Conservation (phyloP, 2,113 vertebrate genomes). For the Fregetta grallaria region DNA sequence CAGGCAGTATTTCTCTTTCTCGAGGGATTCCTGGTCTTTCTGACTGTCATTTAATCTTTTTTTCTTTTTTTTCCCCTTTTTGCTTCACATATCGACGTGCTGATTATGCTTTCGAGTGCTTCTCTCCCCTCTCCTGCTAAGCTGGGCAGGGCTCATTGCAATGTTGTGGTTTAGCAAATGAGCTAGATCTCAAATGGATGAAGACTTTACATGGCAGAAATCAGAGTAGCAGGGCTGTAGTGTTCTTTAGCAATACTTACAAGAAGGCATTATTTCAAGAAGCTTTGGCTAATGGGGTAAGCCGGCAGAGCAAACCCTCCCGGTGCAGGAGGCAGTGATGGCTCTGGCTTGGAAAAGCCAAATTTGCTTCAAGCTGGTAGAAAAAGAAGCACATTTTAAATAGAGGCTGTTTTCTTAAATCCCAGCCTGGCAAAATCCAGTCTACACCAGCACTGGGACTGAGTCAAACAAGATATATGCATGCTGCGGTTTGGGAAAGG, state of each 20-base stretch:
- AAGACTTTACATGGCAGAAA: not conserved
- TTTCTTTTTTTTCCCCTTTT: accelerated
- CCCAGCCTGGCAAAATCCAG: not conserved
- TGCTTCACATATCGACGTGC: accelerated
- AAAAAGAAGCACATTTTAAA: not conserved
- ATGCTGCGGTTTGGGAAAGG: not conserved
- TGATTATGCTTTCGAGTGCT: accelerated
- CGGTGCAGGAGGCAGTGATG: accelerated
- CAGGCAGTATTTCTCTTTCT: not conserved
- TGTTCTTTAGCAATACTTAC: not conserved
- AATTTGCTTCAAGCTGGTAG: not conserved
- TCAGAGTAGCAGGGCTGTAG: not conserved
- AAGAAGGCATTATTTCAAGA: not conserved
- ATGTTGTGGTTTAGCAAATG: accelerated
- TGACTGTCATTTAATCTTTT: not conserved
- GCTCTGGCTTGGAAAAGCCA: not conserved
- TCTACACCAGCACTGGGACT: not conserved
- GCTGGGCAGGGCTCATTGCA: not conserved
- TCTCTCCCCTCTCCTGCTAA: not conserved
- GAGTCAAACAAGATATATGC: not conserved
- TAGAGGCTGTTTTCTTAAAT: not conserved
- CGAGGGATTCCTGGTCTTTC: not conserved
- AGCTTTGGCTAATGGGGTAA: not conserved
- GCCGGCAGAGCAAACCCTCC: not conserved
- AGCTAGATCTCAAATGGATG: not conserved